Base-by-base conservation (phyloP, 2,113 vertebrate genomes). In the Megaptera novaeangliae region DNA sequence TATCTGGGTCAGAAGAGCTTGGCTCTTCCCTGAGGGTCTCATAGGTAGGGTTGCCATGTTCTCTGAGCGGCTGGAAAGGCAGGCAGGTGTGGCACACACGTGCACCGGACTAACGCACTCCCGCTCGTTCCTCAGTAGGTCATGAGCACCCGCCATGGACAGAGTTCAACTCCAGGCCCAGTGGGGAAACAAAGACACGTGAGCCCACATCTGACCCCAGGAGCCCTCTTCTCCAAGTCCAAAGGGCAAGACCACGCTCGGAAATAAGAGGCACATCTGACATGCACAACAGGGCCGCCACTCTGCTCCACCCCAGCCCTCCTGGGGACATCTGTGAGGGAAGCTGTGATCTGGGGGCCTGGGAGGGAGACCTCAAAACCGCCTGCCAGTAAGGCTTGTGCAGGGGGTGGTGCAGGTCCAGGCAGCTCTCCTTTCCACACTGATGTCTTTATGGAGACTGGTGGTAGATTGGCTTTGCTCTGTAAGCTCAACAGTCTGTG, bases 11-110 rank as follows among this genome's bases (percentile, higher is more conserved):
- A 77, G 92, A 91, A 85, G 94, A 41, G 92, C 77, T 13, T 44
- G 66, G 72, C 71, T 92, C 52, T 2, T 69, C 10, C 68, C 96
- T 84, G 96, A 94, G 96, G 82, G 5, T 97, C 63, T 61, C 95
- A 49, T 82, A 39, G 39, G 27, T 88, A 59, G 20, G 80, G 91
- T 81, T 96, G 94, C 81, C 85, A 52, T 95, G 88, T 36, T 97
- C 87, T 85, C n/a, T 14, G 14, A 84, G 69, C n/a, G 41, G 55
- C 55, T 59, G 13, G 23, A 36, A 44, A 66, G 46, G 66, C 69
- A 75, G 78, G 34, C 15, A 27, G 91, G 31, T 4, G 2, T 0
- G 6, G 27, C 23, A 34, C 18, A 39, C 27, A 7, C 13, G 14
- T 8, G 17, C 27, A 13, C 2, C 18, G 59, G 77, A 44, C 63